phyloP scores from a whole-genome alignment of 2,797 vertebrate species.

The Ctenopoma multispine region DNA sequence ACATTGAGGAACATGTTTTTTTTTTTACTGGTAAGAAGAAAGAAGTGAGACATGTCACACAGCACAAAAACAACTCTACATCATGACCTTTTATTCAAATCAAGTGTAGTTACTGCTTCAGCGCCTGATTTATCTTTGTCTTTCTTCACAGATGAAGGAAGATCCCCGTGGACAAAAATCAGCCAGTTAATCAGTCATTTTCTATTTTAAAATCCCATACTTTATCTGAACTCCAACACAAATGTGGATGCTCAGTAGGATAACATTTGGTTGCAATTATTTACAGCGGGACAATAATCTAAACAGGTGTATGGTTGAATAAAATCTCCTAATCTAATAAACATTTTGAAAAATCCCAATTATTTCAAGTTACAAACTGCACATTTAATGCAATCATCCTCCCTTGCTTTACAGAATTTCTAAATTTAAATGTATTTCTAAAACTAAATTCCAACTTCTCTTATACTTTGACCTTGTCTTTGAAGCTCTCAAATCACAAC shows the following conservation, averaged over 20 bases:
- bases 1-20: conserved; percentile 3
- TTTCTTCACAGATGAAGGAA: conserved; percentile 4
- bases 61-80: conserved; percentile 4
- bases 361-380: not conserved
- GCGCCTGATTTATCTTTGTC: not conserved
- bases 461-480: conserved; percentile 8
- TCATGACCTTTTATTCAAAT: conserved; percentile 10
- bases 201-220: not conserved
- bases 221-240: not conserved
- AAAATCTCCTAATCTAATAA: not conserved
- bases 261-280: not conserved
- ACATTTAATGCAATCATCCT: not conserved
- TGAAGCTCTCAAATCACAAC: conserved; percentile 43
- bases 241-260: not conserved
- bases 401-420: not conserved
- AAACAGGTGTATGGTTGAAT: not conserved
- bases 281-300: not conserved
- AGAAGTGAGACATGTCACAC: not conserved
- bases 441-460: not conserved
- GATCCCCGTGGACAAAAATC: not conserved
- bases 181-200: not conserved
- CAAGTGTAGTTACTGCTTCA: not conserved
- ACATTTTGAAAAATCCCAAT: not conserved
- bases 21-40: not conserved
- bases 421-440: not conserved